Evolutionary conservation across 2,113 vertebrate species (phyloP).

Genomic region (Pterophyllum scalare): DNA sequence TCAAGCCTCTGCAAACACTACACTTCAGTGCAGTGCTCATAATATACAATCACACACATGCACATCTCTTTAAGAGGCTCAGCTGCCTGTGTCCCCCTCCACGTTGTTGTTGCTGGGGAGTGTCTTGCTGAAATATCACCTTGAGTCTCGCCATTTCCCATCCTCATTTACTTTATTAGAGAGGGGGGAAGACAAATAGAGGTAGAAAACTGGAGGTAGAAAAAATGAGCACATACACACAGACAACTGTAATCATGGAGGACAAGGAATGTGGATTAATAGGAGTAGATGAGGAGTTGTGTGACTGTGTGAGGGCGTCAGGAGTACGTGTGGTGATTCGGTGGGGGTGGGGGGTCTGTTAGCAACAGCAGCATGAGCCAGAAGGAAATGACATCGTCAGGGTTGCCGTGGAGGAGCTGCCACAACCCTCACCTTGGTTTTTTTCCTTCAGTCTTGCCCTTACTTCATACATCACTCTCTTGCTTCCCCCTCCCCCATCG

Average conservation of each 20-base stretch:
- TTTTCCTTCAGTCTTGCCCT: conserved; percentile 28
- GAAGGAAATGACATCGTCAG: conserved; percentile 58
- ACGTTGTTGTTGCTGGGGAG: conserved; percentile 61
- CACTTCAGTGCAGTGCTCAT: background rate
- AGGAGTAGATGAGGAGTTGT: conserved; percentile 47
- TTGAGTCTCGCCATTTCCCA: conserved; percentile 75
- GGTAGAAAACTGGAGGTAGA: conserved; percentile 38
- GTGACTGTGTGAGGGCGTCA: conserved; percentile 17
- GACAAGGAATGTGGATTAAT: conserved; percentile 63
- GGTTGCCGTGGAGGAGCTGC: conserved; percentile 41
- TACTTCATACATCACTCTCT: conserved; percentile 52
- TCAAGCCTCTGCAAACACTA: background rate
- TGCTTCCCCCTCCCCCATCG: conserved; percentile 8
- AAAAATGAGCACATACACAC: background rate
- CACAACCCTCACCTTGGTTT: background rate
- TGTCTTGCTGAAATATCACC: conserved; percentile 76
- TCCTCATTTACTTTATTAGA: conserved; percentile 81
- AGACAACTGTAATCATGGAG: conserved; percentile 50
- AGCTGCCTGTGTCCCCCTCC: conserved; percentile 25
- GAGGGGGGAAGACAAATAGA: conserved; percentile 53
- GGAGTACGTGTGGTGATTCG: background rate
- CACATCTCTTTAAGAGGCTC: conserved; percentile 53
- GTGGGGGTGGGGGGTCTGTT: conserved; percentile 13
- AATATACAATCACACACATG: background rate
- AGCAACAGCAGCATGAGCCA: conserved; percentile 32